A percentile compares a stretch with the other conserved stretches of the same genome.
Conservation (phyloP, 2,797 vertebrate genomes). For the Arnoldichthys spilopterus region DNA sequence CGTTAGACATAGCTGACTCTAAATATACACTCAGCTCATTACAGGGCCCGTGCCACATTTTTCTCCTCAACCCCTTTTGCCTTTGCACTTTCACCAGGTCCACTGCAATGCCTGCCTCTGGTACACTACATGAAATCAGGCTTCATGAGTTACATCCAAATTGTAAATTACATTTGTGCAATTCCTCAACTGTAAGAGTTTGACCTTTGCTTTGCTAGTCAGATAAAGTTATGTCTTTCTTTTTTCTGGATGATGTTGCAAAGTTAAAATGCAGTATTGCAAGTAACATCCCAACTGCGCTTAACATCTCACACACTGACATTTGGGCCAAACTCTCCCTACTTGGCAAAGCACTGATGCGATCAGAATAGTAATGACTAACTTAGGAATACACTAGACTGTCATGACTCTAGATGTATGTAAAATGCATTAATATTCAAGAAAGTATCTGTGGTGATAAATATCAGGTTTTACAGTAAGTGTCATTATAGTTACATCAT, state of each 20-base stretch:
- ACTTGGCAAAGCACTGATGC: not conserved
- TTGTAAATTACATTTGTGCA: slow-evolving; percentile 1
- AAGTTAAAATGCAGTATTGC: not conserved
- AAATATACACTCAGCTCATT: slow-evolving; percentile 60
- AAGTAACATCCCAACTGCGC: not conserved
- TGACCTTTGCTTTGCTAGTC: not conserved
- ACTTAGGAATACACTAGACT: not conserved
- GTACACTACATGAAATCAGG: no score
- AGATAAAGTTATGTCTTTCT: not conserved
- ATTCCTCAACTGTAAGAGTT: not conserved
- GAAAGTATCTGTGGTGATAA: not conserved
- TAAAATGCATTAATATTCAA: not conserved
- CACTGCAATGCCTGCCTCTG: not conserved
- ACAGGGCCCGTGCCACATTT: slow-evolving; percentile 62
- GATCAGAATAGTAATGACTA: not conserved
- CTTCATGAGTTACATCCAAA: not conserved
- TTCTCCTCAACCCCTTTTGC: slow-evolving; percentile 30
- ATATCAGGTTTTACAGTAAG: not conserved
- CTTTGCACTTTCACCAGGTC: not conserved
- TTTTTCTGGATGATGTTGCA: slow-evolving; percentile 11
- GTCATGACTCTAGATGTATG: not conserved
- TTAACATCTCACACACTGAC: not conserved
- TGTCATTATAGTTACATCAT: not conserved
- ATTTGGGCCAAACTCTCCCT: slow-evolving; percentile 11
- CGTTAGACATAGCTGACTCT: slow-evolving; percentile 46